These are phyloP conservation scores for Leptopilina clavipes DNA, from an alignment of 1,140 invertebrate genomes.

Conservation along the genomic window DNA sequence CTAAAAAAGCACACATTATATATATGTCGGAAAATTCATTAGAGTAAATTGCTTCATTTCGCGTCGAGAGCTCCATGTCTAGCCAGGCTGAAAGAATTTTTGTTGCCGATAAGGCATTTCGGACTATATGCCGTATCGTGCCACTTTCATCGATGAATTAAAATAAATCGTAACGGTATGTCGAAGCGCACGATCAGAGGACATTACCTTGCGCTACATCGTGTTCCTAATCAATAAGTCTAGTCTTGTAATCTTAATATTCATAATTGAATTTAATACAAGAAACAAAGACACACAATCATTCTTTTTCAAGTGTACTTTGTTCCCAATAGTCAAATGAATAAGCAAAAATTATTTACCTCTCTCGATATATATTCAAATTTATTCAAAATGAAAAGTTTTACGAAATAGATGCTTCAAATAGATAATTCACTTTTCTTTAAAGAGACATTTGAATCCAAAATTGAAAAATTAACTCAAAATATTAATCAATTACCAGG, in stretches of 20 bases:
- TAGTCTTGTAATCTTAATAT: constrained; percentile 17
- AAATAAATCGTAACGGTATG: constrained; percentile 31
- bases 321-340: not conserved
- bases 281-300: not conserved
- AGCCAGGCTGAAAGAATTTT: constrained; percentile 17
- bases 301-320: not conserved
- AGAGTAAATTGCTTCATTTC: not conserved
- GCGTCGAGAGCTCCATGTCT: not conserved
- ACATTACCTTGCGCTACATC: constrained; percentile 29
- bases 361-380: no score
- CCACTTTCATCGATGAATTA: constrained; percentile 31
- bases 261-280: constrained; percentile 1
- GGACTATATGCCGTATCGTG: constrained; percentile 15
- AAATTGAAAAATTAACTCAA: not conserved
- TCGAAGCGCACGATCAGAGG: constrained; percentile 9
- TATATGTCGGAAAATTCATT: not conserved
- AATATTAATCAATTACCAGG: not conserved
- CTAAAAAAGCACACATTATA: not conserved
- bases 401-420: no score
- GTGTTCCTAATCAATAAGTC: constrained; percentile 20
- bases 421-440: no score
- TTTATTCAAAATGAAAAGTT: no score
- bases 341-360: no score
- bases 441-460: not conserved
- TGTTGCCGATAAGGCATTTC: not conserved